These are phyloP conservation scores for Apotomis capreana DNA, from an alignment of 2,888 invertebrate genomes.

Conservation along the genomic window DNA sequence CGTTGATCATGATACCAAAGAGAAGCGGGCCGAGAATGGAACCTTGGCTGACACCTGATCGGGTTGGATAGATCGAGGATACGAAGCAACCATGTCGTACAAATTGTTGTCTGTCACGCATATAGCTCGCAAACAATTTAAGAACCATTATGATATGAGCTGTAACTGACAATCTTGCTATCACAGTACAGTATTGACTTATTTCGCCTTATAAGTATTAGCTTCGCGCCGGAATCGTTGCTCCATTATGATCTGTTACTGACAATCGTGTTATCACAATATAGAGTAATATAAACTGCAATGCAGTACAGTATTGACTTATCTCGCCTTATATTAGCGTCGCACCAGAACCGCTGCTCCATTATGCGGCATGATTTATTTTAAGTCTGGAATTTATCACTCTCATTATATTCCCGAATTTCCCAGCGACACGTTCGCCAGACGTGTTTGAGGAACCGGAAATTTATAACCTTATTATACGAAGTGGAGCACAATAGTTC, in stretches of 20 bases:
- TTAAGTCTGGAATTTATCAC: conserved; percentile 59
- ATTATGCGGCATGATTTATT: conserved; percentile 58
- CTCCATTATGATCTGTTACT: conserved; percentile 46
- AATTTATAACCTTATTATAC: conserved; percentile 36
- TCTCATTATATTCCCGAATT: conserved; percentile 62
- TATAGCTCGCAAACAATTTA: no score
- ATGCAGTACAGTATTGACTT: neutral
- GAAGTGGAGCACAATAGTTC: conserved; percentile 18
- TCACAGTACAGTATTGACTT: neutral
- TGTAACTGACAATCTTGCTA: no score
- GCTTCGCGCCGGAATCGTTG: conserved; percentile 43
- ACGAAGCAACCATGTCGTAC: no score
- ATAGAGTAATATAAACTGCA: neutral
- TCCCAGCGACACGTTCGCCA: conserved; percentile 53
- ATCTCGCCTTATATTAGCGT: conserved; percentile 23
- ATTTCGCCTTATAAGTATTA: conserved; percentile 21
- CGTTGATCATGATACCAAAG: no score
- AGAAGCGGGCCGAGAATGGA: no score
- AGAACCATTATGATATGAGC: no score
- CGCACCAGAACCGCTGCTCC: conserved; percentile 45
- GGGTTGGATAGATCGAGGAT: no score
- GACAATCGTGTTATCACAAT: no score
- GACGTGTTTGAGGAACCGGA: conserved; percentile 37
- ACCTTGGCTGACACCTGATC: no score
- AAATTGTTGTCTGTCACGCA: no score